Conservation (phyloP, 2,797 vertebrate species). For the Rhadinocentrus ornatus region DNA sequence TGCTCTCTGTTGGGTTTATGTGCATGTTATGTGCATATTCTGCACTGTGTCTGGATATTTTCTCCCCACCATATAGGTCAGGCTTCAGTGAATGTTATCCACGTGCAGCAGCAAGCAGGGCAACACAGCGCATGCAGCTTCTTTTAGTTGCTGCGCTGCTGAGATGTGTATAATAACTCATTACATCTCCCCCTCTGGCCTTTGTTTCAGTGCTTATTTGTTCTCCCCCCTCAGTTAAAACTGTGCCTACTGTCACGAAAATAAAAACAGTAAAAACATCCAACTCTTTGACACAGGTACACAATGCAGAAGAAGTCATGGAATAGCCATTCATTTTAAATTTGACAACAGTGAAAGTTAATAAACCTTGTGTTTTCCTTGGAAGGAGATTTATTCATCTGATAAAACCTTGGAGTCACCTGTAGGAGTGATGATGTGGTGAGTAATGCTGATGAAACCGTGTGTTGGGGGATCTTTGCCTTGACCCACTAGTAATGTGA, state of each 20-base stretch:
- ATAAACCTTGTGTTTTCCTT: neutral
- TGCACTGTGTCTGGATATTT: slow-evolving; percentile 27
- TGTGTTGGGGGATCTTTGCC: slow-evolving; percentile 1
- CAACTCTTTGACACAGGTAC: neutral
- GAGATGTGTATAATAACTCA: slow-evolving; percentile 51
- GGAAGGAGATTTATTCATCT: slow-evolving; percentile 1
- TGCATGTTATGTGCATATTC: neutral
- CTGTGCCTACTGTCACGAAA: slow-evolving; percentile 25
- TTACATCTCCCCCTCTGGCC: slow-evolving; percentile 43
- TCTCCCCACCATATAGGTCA: slow-evolving; percentile 43
- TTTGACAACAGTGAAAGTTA: neutral
- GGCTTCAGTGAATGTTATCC: slow-evolving; percentile 44
- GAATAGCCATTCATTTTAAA: slow-evolving; percentile 5
- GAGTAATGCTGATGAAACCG: neutral
- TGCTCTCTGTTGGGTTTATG: neutral
- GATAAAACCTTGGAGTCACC: slow-evolving; percentile 16
- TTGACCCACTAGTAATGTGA: neutral
- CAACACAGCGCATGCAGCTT: slow-evolving; percentile 25
- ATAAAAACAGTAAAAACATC: slow-evolving; percentile 14
- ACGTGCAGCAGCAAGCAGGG: slow-evolving; percentile 39
- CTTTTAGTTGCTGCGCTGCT: slow-evolving; percentile 38
- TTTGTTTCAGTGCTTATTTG: slow-evolving; percentile 26
- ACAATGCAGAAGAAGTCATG: slow-evolving; percentile 16
- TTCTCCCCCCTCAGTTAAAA: slow-evolving; percentile 26
- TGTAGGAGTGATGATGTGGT: slow-evolving; percentile 27